A percentile compares a stretch with the other conserved stretches of the same genome.
These are phyloP conservation scores for Drosophila diplacantha DNA, from an alignment of 2,888 invertebrate species.

Conservation along the genomic window DNA sequence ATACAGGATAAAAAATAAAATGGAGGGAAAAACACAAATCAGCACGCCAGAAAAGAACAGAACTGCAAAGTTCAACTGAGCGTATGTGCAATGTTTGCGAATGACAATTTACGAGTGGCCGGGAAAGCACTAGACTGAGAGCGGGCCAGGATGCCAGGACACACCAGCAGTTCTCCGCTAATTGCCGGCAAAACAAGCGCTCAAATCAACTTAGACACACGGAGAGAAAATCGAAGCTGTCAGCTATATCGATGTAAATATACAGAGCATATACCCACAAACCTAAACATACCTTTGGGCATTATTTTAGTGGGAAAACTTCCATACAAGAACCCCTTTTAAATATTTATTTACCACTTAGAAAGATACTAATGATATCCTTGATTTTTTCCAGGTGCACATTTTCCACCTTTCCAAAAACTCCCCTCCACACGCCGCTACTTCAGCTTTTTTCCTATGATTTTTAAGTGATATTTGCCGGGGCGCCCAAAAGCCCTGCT, in stretches of 20 bases:
- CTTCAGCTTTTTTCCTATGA: conserved; percentile 27
- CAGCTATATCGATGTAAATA: no score
- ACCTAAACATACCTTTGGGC: fast-evolving
- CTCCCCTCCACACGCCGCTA: background rate
- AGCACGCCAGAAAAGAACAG: conserved; percentile 31
- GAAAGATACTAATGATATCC: background rate
- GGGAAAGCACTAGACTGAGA: conserved; percentile 6
- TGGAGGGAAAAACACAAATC: conserved; percentile 28
- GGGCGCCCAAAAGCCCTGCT: conserved; percentile 52
- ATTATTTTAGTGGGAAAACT: background rate
- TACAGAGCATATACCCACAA: background rate
- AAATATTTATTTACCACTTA: background rate
- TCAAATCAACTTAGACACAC: conserved; percentile 14
- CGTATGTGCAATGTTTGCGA: conserved; percentile 69
- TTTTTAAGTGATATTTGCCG: conserved; percentile 60
- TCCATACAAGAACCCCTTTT: background rate
- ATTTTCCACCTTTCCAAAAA: background rate
- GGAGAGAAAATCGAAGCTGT: background rate
- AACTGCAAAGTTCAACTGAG: conserved; percentile 65
- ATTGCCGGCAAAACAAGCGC: conserved; percentile 51
- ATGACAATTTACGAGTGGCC: conserved; percentile 59
- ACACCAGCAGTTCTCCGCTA: conserved; percentile 36
- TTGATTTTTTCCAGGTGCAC: conserved; percentile 7
- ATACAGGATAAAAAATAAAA: background rate
- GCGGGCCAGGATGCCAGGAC: conserved; percentile 8